A percentile compares a stretch with the other conserved stretches of the same genome.
These are phyloP conservation scores for Mirounga angustirostris DNA, from an alignment of 2,113 vertebrate species.

Conservation along the genomic window DNA sequence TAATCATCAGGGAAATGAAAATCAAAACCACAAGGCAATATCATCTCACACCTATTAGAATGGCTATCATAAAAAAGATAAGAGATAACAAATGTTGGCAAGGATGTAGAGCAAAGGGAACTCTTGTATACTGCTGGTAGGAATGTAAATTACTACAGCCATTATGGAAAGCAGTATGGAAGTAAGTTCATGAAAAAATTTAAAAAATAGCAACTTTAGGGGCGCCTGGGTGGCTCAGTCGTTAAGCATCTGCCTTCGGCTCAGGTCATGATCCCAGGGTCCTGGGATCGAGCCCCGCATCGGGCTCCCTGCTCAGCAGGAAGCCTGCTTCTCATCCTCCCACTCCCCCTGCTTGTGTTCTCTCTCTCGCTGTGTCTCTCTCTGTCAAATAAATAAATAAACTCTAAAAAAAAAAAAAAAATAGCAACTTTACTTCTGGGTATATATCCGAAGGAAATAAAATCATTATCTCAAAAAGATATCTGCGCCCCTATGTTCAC, in stretches of 20 bases:
- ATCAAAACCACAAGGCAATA: not conserved
- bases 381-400: too few relatives aligned
- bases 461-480: not conserved
- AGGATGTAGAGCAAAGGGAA: not conserved
- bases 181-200: not conserved
- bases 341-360: too few relatives aligned
- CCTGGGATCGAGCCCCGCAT: too few relatives aligned
- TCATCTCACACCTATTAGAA: not conserved
- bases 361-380: too few relatives aligned
- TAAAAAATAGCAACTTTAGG: not conserved
- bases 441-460: not conserved
- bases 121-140: not conserved
- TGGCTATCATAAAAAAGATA: not conserved
- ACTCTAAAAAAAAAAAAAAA: too few relatives aligned
- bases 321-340: too few relatives aligned
- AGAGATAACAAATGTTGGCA: not conserved
- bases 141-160: not conserved
- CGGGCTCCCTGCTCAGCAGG: too few relatives aligned
- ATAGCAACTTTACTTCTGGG: not conserved
- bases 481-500: not conserved
- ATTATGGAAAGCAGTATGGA: not conserved
- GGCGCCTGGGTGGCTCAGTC: too few relatives aligned
- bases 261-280: too few relatives aligned
- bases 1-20: not conserved
- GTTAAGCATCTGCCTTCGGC: too few relatives aligned